These are phyloP conservation scores for Entelurus aequoreus DNA, from an alignment of 2,113 vertebrate genomes.

Conservation along the genomic window DNA sequence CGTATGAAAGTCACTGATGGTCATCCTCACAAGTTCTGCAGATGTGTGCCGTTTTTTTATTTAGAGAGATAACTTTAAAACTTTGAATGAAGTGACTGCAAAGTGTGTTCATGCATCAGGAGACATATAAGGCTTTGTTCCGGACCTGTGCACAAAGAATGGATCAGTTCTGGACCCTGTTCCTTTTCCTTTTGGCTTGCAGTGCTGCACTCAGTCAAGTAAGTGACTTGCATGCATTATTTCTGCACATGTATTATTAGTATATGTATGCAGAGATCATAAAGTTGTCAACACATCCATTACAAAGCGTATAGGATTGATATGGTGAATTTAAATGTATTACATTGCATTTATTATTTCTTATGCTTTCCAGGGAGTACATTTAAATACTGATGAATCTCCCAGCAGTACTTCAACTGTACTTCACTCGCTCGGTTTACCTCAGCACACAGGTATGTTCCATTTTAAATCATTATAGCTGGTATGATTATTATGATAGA, in stretches of 20 bases:
- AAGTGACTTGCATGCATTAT: conserved; percentile 32
- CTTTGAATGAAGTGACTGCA: background rate
- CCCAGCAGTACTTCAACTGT: conserved; percentile 29
- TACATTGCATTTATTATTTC: background rate
- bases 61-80: background rate
- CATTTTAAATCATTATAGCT: too few species aligned
- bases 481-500: too few species aligned
- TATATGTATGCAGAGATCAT: conserved; percentile 16
- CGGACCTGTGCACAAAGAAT: conserved; percentile 23
- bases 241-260: conserved; percentile 9
- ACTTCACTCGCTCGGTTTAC: conserved; percentile 58
- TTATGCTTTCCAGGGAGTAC: conserved; percentile 29
- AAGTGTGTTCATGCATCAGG: background rate
- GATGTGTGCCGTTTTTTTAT: background rate
- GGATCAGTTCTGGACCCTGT: conserved; percentile 8
- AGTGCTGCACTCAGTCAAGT: conserved; percentile 42
- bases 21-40: conserved; percentile 26
- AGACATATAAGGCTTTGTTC: conserved; percentile 39
- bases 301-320: background rate
- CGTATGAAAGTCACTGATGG: conserved; percentile 43
- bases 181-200: conserved; percentile 50
- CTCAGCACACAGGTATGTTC: conserved; percentile 60
- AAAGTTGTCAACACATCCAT: conserved; percentile 19
- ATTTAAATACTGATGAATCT: conserved; percentile 10
- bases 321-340: background rate